A percentile compares a stretch with the other conserved stretches of the same genome.
These are phyloP conservation scores for Yponomeuta evonymella DNA, from an alignment of 2,888 invertebrate species.

Conservation along the genomic window DNA sequence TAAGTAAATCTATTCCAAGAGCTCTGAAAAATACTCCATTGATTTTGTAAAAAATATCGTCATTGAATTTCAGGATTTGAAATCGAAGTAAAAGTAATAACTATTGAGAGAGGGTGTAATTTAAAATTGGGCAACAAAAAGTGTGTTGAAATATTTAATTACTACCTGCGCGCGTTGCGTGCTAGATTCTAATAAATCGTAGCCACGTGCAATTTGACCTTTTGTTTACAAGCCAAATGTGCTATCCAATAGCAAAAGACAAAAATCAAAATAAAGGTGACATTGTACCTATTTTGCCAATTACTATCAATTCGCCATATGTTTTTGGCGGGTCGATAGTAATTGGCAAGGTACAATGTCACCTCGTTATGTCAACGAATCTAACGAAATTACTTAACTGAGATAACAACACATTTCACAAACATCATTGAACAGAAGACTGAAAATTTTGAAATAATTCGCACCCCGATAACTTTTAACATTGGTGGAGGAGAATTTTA, in stretches of 20 bases:
- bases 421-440: constrained; percentile 50
- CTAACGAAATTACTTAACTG: constrained; percentile 60
- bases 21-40: no score
- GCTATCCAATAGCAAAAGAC: constrained; percentile 22
- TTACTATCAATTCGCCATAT: constrained; percentile 40
- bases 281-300: constrained; percentile 47
- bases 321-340: no score
- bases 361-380: constrained; percentile 36
- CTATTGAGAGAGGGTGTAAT: no score
- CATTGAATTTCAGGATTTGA: no score
- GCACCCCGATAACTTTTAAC: constrained; percentile 45
- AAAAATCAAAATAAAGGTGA: constrained; percentile 43
- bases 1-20: no score
- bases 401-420: constrained; percentile 40
- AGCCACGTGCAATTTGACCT: neutral
- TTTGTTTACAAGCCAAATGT: neutral
- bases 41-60: no score
- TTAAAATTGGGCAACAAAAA: no score
- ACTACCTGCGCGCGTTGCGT: no score
- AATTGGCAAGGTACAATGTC: no score
- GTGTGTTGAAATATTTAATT: no score
- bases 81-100: no score
- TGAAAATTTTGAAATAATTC: constrained; percentile 56
- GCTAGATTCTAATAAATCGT: neutral
- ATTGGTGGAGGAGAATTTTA: constrained; percentile 32